phyloP scores from a whole-genome alignment of 2,888 invertebrate genomes.

The Spilarctia lutea region DNA sequence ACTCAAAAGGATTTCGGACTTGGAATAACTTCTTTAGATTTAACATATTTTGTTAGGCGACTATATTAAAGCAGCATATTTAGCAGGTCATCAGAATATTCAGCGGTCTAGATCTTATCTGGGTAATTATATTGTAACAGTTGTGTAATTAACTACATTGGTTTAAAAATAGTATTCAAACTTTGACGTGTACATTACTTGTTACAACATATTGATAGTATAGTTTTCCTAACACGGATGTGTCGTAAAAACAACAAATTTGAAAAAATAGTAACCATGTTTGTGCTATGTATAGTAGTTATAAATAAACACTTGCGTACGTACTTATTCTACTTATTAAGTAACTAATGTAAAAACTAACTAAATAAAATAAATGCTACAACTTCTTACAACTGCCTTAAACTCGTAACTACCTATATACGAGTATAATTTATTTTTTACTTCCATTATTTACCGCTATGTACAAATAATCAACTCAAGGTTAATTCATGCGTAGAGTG shows the following conservation, averaged over 20 bases:
- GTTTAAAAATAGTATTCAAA: not conserved
- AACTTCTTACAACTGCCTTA: not conserved
- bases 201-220: not conserved
- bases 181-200: not conserved
- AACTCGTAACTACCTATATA: not conserved
- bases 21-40: not conserved
- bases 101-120: not conserved
- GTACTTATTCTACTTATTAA: not conserved
- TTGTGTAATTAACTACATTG: not conserved
- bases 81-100: not conserved
- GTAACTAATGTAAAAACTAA: not conserved
- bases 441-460: not conserved
- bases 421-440: constrained; percentile 7
- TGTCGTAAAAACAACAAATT: not conserved
- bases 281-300: not conserved
- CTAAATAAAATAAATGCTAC: not conserved
- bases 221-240: not conserved
- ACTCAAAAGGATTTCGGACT: not conserved
- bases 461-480: not conserved
- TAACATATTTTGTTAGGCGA: too few relatives aligned
- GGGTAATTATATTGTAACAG: not conserved
- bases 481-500: not conserved
- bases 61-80: not conserved
- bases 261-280: not conserved
- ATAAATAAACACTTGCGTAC: not conserved